Base-by-base conservation (phyloP, 2,797 vertebrate genomes). In the Falco columbarius region DNA sequence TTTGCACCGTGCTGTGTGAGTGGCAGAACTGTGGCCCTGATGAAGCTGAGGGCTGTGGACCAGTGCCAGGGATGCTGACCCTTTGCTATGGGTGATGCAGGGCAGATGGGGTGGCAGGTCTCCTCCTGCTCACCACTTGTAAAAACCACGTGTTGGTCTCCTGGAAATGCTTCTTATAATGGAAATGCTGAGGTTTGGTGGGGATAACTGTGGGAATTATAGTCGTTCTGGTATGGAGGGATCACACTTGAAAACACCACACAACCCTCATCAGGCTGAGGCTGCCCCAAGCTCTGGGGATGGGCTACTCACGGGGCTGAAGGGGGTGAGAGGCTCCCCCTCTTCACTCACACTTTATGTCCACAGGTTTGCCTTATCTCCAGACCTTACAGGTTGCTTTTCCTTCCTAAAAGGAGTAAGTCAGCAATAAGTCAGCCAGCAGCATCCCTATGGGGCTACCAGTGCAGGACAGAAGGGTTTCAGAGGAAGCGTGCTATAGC, bases 291-390 rank as follows among this genome's bases (percentile, higher is more conserved):
- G 36, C 46, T 73, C 27, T 90, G 10, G 30, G 32, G 27, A 65
- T 0, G 0, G 40, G 46, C n/a, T 72, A 51, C 22, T 54, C 1
- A 0, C 23, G 30, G 30, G 24, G 19, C 34, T 55, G 62, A 74
- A 29, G 2, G 30, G 20, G 12, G 26, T 51, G 14, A 82, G 40
- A 70, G 29, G 14, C 18, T 90, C 62, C 42, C 47, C 6, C 13
- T 1, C 0, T 77, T 77, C 6, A 2, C n/a, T 74, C 23, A 4
- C 1, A 0, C 56, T 66, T 61, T 54, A 12, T 61, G 24, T 73
- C 24, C 24, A 12, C 23, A 74, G 15, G 6, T 91, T 84, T 89
- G 32, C 29, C 16, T 73, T 71, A 14, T 38, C 34, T 87, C 49
- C 54, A 47, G 34, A 10, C 34, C 36, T 59, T 79, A 55, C 18